Evolutionary conservation across 2,113 vertebrate species (phyloP).

Genomic region (Myotis brandtii): DNA sequence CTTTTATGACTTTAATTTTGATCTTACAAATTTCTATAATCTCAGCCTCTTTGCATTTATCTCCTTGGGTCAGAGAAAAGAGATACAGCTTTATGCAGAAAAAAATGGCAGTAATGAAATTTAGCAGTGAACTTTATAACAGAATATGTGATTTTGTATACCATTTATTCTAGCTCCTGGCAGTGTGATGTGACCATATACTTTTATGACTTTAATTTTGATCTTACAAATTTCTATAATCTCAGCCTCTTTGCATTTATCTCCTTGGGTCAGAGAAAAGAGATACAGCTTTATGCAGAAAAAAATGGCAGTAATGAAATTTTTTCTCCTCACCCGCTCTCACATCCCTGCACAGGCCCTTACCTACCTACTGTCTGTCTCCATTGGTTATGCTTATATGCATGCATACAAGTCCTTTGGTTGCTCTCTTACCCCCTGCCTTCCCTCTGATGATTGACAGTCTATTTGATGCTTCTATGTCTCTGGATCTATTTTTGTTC

Average conservation of each 20-base stretch:
- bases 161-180: neutral
- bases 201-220: neutral
- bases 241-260: neutral
- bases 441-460: no score
- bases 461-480: no score
- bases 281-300: neutral
- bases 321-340: no score
- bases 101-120: neutral
- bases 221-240: slow-evolving; percentile 14
- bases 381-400: no score
- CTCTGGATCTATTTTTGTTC: no score
- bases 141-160: slow-evolving; percentile 22
- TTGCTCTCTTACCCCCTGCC: no score
- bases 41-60: neutral
- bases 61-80: neutral
- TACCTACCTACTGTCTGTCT: no score
- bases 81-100: neutral
- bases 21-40: slow-evolving; percentile 14
- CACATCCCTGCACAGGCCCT: no score
- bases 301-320: neutral
- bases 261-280: neutral
- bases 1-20: neutral
- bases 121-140: neutral
- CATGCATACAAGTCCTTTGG: no score
- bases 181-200: neutral